Base-by-base conservation (phyloP, 2,797 vertebrate species). In the Bucorvus abyssinicus region DNA sequence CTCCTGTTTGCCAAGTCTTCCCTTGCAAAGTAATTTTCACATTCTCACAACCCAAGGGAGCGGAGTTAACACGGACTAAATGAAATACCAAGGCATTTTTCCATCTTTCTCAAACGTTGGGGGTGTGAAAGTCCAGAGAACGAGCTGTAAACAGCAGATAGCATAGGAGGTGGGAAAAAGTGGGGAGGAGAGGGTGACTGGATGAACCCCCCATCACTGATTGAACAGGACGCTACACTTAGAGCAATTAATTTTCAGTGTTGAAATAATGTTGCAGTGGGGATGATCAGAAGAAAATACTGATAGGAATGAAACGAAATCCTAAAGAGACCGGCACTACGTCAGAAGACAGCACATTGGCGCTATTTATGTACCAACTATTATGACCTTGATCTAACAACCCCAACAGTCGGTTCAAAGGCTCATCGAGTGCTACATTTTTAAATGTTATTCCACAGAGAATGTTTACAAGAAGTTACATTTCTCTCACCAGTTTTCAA, bases 291-390 rank as follows among this genome's bases (percentile, higher is more conserved):
- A 95, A 89, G 90, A 94, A 97, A 97, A 98, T 95, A 97, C 59
- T 96, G 93, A 96, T 80, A 95, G 81, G 84, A 94, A 97, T 96
- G 95, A 97, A 97, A 97, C 3, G 20, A 91, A 96, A 94, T 95
- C 94, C 93, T 92, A 81, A 94, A 94, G 93, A 90, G 90, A 96
- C 40, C 15, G 60, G 80, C 89, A 95, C 64, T 97, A 91, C 93
- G 92, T 95, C 94, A 97, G 76, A 92, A 91, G 94, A 84, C 90
- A 91, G 95, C 95, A 87, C 30, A 1, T 84, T 96, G 95, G 84
- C 76, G 82, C 75, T 87, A 93, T 95, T 97, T 96, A 96, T 96
- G 4, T 56, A 95, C 67, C 74, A 78, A 84, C 57, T 89, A 71
- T 94, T 84, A 90, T 1, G 6, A 89, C 90, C 93, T 92, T 92